Evolutionary conservation across 2,888 invertebrate species (phyloP).

Genomic region (Orthonychiurus folsomi): DNA sequence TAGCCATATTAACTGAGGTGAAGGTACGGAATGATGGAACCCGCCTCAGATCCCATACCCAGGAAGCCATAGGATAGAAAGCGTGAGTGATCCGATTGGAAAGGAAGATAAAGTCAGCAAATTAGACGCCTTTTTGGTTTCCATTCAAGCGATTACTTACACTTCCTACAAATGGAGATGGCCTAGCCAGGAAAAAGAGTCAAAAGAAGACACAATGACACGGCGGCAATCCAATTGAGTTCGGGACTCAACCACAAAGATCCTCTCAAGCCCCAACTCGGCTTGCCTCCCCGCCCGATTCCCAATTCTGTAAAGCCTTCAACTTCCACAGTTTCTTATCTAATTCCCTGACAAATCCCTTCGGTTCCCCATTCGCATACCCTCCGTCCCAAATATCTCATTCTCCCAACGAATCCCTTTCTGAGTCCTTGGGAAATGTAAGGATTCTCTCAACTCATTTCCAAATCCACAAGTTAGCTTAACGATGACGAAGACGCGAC

Average conservation of each 20-base stretch:
- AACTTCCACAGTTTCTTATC: conserved; percentile 12
- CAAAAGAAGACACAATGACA: conserved; percentile 5
- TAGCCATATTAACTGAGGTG: no score
- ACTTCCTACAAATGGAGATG: conserved; percentile 14
- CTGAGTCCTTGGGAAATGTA: no score
- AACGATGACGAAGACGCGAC: not conserved
- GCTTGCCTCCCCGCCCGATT: not conserved
- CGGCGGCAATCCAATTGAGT: conserved; percentile 13
- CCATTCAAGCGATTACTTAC: conserved; percentile 26
- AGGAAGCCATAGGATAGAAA: not conserved
- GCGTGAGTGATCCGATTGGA: conserved; percentile 14
- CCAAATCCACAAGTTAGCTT: not conserved
- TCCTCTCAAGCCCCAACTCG: no score
- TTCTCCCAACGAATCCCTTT: no score
- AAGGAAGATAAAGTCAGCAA: conserved; percentile 21
- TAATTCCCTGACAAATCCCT: conserved; percentile 12
- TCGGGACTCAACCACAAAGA: conserved; percentile 4
- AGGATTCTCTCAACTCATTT: not conserved
- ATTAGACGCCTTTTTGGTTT: conserved; percentile 26
- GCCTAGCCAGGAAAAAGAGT: not conserved
- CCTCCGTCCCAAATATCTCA: no score
- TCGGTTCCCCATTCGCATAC: not conserved
- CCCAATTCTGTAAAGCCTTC: conserved; percentile 8
- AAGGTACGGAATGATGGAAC: no score
- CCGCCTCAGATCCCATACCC: no score